Conservation (phyloP, 1,140 invertebrate genomes). For the Drosophila persimilis region DNA sequence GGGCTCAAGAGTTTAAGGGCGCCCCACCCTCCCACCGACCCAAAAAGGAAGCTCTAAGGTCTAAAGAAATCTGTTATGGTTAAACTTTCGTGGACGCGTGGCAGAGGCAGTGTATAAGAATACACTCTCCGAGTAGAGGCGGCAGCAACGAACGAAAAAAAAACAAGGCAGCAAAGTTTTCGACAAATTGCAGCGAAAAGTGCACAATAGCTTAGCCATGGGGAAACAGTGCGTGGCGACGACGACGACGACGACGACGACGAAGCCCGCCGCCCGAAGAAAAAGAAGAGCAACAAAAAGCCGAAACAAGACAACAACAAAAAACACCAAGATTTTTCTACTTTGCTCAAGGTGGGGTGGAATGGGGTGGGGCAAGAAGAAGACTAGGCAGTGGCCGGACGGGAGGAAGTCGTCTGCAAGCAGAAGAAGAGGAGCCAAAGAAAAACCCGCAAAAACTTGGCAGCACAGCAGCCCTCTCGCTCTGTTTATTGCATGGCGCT, state of each 20-base stretch:
- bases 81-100: constrained; percentile 53
- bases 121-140: background rate
- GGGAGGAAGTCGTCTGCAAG: constrained; percentile 6
- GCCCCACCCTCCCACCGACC: background rate
- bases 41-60: constrained; percentile 22
- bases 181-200: constrained; percentile 77
- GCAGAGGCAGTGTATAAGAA: too few species aligned
- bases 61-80: constrained; percentile 72
- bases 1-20: constrained; percentile 27
- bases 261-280: constrained; percentile 5
- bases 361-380: background rate
- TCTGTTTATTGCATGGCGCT: constrained; percentile 72
- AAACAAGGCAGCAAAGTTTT: constrained; percentile 45
- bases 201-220: constrained; percentile 64
- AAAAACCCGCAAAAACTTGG: constrained; percentile 68
- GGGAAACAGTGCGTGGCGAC: constrained; percentile 73
- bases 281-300: constrained; percentile 37
- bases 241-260: constrained; percentile 33
- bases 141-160: constrained; percentile 24
- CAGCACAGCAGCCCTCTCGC: constrained; percentile 48
- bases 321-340: constrained; percentile 62
- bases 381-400: constrained; percentile 2
- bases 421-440: constrained; percentile 33
- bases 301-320: constrained; percentile 29
- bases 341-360: constrained; percentile 59